phyloP scores from a whole-genome alignment of 2,113 vertebrate genomes.

The Bos javanicus region DNA sequence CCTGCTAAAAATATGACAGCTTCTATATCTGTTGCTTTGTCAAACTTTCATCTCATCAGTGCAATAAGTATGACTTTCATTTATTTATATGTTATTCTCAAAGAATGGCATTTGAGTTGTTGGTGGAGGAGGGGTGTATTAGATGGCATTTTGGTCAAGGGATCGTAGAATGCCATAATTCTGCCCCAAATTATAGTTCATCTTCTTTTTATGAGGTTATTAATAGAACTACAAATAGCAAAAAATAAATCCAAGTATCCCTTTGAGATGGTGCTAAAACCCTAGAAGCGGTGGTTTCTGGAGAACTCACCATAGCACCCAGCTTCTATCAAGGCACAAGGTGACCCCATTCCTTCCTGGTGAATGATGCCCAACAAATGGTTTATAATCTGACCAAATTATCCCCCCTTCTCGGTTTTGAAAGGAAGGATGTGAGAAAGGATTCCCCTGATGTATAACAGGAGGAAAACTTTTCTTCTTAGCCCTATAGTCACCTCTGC shows the following conservation, averaged over 20 bases:
- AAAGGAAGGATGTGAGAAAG: neutral
- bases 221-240: neutral
- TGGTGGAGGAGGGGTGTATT: neutral
- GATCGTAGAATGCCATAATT: neutral
- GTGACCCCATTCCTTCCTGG: neutral
- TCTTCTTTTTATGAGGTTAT: neutral
- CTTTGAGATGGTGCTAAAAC: neutral
- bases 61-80: no score
- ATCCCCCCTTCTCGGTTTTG: neutral
- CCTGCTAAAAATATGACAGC: neutral
- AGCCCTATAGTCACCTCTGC: neutral
- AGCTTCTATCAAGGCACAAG: neutral
- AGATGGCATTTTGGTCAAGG: neutral
- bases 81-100: neutral
- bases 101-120: neutral
- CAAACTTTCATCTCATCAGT: neutral
- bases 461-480: neutral
- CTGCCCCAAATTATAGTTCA: neutral
- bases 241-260: neutral
- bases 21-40: neutral
- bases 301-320: neutral
- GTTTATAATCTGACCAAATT: neutral
- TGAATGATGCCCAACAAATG: neutral
- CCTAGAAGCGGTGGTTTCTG: neutral
- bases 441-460: neutral